Base-by-base conservation (phyloP, 2,797 vertebrate genomes). In the Sebastes taczanowskii region DNA sequence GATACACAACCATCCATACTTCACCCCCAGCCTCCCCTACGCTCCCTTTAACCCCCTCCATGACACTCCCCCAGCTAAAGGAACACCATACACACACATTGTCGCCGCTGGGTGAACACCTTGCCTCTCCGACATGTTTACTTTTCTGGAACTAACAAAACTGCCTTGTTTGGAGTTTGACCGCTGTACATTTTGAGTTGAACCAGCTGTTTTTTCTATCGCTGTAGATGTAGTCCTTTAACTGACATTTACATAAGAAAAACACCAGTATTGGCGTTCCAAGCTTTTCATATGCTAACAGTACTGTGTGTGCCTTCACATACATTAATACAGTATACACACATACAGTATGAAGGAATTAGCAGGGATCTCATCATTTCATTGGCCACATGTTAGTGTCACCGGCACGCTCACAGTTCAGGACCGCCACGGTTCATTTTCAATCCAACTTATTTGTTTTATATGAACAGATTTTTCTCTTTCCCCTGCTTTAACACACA, bases 301-400 rank as follows among this genome's bases (percentile, higher is more conserved):
- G 78, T 86, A 69, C 82, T 83, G 82, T 86, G 76, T 89, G 89
- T 90, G 91, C 89, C 90, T 90, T 91, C 86, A 90, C 90, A 80
- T 86, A 32, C 78, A 76, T 82, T 20, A 53, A 72, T 49, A 67
- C 66, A 78, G 30, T 77, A 25, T 29, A 80, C 76, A 80, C 76
- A 86, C 63, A 70, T 71, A 79, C 59, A 82, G 63, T 75, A 60
- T 73, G 78, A 85, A 82, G 83, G 63, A 78, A 63, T 71, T 32
- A 79, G 86, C 89, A 92, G 88, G 89, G 85, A 91, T 83, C 71
- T 75, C 80, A 85, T 84, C n/a, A 38, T 64, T 30, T 75, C 14
- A 61, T 14, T 61, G 52, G 69, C 66, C 53, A 66, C 30, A 76
- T 27, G 30, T 86, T 66, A n/a, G 27, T 49, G 64, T 67, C 62